Conservation (phyloP, 2,113 vertebrate genomes). For the pig (Sus scrofa) region T2T-Sscrofa CM000823.6:16475001-16475500, state of each 20-base stretch:
- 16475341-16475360: not conserved
- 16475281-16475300: too few relatives aligned
- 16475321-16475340: too few relatives aligned
- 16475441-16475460: constrained; percentile 10
- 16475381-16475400: constrained; percentile 34
- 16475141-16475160: constrained; percentile 88
- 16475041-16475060: constrained; percentile 88
- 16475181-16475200: constrained; percentile 90
- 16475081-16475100: constrained; percentile 83
- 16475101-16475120: constrained; percentile 83
- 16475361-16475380: constrained; percentile 60
- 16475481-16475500: not conserved
- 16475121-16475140: constrained; percentile 85
- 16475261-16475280: too few relatives aligned
- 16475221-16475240: constrained; percentile 80
- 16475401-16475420: constrained; percentile 73
- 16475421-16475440: not conserved
- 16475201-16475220: constrained; percentile 85
- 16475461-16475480: constrained; percentile 54
- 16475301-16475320: too few relatives aligned
- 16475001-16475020: not conserved
- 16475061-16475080: constrained; percentile 89
- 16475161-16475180: constrained; percentile 80
- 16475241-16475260: too few relatives aligned
- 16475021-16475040: constrained; percentile 78